phyloP scores from a whole-genome alignment of 1,140 invertebrate genomes.

The Nylanderia fulva region DNA sequence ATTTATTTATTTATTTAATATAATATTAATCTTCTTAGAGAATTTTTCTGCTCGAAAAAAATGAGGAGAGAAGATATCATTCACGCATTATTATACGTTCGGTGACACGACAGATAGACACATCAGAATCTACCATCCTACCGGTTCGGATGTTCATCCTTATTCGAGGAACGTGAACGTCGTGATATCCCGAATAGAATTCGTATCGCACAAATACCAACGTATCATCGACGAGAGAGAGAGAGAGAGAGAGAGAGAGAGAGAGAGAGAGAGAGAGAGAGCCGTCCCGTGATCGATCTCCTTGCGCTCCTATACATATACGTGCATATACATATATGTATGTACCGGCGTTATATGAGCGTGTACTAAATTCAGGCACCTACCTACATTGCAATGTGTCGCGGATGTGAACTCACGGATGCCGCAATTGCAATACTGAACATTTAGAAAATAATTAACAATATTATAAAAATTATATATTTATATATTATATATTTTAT shows the following conservation, averaged over 20 bases:
- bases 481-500: too few relatives aligned
- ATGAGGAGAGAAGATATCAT: neutral
- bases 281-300: slow-evolving; percentile 24
- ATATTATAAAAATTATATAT: neutral
- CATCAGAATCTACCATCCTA: neutral
- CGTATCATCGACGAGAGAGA: slow-evolving; percentile 51
- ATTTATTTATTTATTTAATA: too few relatives aligned
- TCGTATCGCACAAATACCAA: slow-evolving; percentile 46
- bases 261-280: too few relatives aligned
- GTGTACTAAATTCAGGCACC: too few relatives aligned
- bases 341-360: neutral
- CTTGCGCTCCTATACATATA: neutral
- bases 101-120: neutral
- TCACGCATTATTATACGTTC: neutral
- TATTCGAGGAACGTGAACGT: slow-evolving; percentile 32
- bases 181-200: slow-evolving; percentile 48
- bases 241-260: too few relatives aligned
- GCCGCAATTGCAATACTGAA: neutral
- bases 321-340: neutral
- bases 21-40: too few relatives aligned
- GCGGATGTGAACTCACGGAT: neutral
- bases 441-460: slow-evolving; percentile 33
- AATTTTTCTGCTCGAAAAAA: neutral
- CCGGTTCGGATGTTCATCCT: slow-evolving; percentile 26
- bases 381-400: too few relatives aligned